Conservation (phyloP, 2,797 vertebrate species). For the Lagorchestes hirsutus region DNA sequence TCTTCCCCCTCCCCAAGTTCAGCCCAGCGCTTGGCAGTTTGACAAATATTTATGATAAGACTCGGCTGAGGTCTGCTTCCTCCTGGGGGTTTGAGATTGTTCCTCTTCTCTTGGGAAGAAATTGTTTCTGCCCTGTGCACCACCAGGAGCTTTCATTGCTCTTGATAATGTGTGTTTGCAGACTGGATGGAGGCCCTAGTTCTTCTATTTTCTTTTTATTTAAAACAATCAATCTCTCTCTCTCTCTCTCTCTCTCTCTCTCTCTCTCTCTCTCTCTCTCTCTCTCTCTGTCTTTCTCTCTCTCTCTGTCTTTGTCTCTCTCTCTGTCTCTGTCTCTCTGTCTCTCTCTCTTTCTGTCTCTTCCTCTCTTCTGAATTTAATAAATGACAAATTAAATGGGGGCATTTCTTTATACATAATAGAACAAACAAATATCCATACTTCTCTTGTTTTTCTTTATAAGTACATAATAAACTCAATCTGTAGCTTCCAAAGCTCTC, state of each 20-base stretch:
- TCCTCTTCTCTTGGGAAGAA: not conserved
- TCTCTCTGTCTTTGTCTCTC: no score
- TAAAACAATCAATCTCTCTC: not conserved
- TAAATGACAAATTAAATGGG: not conserved
- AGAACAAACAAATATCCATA: not conserved
- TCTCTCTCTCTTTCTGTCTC: not conserved
- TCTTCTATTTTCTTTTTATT: not conserved
- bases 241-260: no score
- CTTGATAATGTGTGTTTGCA: not conserved
- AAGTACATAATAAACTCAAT: not conserved
- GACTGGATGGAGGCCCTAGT: not conserved
- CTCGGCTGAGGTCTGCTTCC: not conserved
- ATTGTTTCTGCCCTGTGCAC: not conserved
- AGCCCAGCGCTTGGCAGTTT: not conserved
- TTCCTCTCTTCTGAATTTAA: not conserved
- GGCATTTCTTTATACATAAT: not conserved
- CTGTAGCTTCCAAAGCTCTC: not conserved
- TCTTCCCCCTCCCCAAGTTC: not conserved
- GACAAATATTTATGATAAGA: not conserved
- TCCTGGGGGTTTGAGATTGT: not conserved
- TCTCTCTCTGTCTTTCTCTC: no score
- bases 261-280: no score
- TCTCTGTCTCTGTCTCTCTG: no score
- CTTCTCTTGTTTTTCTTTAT: not conserved
- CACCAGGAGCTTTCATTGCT: not conserved